A percentile compares a stretch with the other conserved stretches of the same genome.
phyloP scores from a whole-genome alignment of 2,888 invertebrate species.

The Erebia aethiops region DNA sequence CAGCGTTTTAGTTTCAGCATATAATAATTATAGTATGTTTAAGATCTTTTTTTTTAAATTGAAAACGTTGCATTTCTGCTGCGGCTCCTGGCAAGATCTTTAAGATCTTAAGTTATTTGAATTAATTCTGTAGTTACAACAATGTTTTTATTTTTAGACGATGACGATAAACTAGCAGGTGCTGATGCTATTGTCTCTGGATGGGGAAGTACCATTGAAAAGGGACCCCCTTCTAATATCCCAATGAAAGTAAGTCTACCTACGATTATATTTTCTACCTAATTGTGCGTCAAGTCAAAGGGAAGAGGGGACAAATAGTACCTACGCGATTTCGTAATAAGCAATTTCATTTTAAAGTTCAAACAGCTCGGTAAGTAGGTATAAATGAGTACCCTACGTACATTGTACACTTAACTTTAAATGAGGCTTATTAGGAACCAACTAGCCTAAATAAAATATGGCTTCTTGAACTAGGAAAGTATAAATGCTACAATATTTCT shows the following conservation, averaged over 20 bases:
- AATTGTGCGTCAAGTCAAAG: background rate
- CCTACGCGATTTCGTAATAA: background rate
- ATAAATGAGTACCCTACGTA: too few species aligned
- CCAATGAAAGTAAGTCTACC: conserved; percentile 84
- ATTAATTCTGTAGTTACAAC: background rate
- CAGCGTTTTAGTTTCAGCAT: too few species aligned
- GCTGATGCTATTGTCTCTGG: conserved; percentile 87
- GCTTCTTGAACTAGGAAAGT: too few species aligned
- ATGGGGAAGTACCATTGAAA: conserved; percentile 89
- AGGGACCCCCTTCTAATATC: conserved; percentile 85
- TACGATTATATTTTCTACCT: background rate
- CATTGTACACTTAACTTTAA: too few species aligned
- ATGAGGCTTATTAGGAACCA: too few species aligned
- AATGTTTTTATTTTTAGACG: conserved; percentile 47
- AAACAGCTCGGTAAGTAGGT: too few species aligned
- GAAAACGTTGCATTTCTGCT: too few species aligned
- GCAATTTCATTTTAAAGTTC: background rate
- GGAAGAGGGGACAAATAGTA: too few species aligned
- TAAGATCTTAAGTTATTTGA: background rate
- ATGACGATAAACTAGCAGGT: conserved; percentile 70
- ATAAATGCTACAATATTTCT: too few species aligned
- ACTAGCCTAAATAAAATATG: too few species aligned
- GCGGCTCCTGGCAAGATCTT: background rate
- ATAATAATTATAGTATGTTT: too few species aligned
- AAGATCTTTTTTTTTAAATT: too few species aligned